Evolutionary conservation across 1,140 invertebrate genomes (phyloP), one percentile per base, ranked within the genome.

Genomic region (Campoletis sonorensis): DNA sequence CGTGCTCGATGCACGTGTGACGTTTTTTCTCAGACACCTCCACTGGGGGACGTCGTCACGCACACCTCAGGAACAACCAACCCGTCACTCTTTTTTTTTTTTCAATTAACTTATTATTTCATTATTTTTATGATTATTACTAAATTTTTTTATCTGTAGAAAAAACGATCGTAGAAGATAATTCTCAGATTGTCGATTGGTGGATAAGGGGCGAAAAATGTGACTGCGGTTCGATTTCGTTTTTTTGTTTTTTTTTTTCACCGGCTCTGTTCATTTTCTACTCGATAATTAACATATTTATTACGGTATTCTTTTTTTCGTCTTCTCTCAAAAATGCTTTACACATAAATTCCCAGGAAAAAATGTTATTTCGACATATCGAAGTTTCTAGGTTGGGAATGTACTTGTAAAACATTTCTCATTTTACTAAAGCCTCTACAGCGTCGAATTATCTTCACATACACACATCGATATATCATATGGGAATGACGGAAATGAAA

Each of bases 101-200:
- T 27, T 67, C 11, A 45, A 45, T 45, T 45, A 5, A 45, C 11
- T 67, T 67, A 73, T 10, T 18, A n/a, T 33, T 49, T 37, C 0
- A 49, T 73, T 37, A 51, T 30, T 71, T 37, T 40, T 45, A 45
- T 45, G 40, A 45, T 45, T 10, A 13, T 45, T 45, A 3, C 40
- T 45, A 26, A 10, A 4, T 18, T 30, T 51, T 40, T 73, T 73
- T 40, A 18, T 75, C 49, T 58, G 72, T 75, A 75, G 72, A 75
- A 75, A 75, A 75, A 75, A 75, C 72, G 72, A 75, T 75, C 72
- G 26, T 75, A 75, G 72, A 75, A 75, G 72, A 75, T 75, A 75
- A 75, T 75, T 75, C 72, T 75, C 72, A 75, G 72, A 75, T 75
- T 75, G 72, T 75, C 72, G 72, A 75, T 75, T 75, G 72, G 72